Conservation (phyloP, 2,797 vertebrate genomes). For the Carduelis carduelis region DNA sequence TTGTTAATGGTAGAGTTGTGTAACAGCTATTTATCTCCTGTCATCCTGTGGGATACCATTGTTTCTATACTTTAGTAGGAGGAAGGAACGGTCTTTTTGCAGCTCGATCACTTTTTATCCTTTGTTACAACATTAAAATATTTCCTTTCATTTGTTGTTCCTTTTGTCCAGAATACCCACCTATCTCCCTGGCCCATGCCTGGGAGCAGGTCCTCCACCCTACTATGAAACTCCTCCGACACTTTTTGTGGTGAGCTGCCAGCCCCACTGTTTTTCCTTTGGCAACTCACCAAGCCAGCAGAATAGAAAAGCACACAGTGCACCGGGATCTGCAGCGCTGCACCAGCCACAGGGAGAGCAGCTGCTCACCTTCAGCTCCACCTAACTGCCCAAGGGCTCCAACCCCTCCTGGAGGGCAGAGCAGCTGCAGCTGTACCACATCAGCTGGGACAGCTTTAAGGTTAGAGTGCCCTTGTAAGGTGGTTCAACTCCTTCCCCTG, state of each 20-base stretch:
- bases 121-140: background rate
- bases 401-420: fast-evolving
- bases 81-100: background rate
- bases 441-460: background rate
- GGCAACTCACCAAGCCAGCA: no score
- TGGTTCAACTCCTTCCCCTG: background rate
- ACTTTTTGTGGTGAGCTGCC: background rate
- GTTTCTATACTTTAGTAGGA: background rate
- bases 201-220: background rate
- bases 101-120: background rate
- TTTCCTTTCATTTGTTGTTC: background rate
- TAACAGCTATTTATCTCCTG: background rate
- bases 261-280: background rate
- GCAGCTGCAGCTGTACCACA: background rate
- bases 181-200: background rate
- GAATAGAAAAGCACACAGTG: background rate
- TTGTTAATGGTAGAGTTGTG: background rate
- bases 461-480: background rate
- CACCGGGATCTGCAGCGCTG: fast-evolving
- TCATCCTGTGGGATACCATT: background rate
- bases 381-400: background rate
- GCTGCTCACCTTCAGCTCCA: fast-evolving
- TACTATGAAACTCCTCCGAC: background rate
- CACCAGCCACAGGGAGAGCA: background rate
- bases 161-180: background rate